phyloP scores from a whole-genome alignment of 2,797 vertebrate genomes.

The Muscicapa comitata region DNA sequence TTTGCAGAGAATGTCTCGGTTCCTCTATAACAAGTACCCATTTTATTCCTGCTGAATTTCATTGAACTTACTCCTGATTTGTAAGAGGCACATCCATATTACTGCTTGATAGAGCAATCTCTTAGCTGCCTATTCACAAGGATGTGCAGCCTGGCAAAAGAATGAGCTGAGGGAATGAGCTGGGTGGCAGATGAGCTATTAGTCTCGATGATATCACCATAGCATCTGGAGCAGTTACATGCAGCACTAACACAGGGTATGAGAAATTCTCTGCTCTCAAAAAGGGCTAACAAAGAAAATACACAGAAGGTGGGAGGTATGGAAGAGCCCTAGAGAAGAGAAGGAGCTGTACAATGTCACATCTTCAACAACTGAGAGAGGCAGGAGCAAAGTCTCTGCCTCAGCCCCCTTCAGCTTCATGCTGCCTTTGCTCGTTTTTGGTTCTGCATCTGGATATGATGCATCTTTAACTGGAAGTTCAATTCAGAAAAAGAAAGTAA shows the following conservation, averaged over 20 bases:
- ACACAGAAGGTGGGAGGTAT: not conserved
- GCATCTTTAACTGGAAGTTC: not conserved
- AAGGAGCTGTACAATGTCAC: not conserved
- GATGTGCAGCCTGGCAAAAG: not conserved
- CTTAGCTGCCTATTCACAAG: not conserved
- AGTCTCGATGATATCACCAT: not conserved
- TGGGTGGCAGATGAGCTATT: slow-evolving; percentile 9
- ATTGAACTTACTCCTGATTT: not conserved
- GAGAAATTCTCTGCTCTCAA: not conserved
- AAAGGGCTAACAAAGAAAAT: slow-evolving; percentile 1
- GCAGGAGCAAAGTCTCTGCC: not conserved
- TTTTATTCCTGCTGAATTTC: slow-evolving; percentile 4
- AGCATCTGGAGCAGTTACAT: not conserved
- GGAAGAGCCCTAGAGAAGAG: not conserved
- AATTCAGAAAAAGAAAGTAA: not conserved
- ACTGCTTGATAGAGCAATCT: not conserved
- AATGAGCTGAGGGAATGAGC: slow-evolving; percentile 1
- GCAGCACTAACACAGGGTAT: not conserved
- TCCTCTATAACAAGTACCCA: not conserved
- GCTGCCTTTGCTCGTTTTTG: not conserved
- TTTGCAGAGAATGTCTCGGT: not conserved
- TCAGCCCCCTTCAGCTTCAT: not conserved
- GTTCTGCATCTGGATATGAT: not conserved
- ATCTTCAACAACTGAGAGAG: not conserved
- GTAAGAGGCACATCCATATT: not conserved